A percentile compares a stretch with the other conserved stretches of the same genome.
phyloP scores from a whole-genome alignment of 2,797 vertebrate genomes.

The Knipowitschia caucasica region DNA sequence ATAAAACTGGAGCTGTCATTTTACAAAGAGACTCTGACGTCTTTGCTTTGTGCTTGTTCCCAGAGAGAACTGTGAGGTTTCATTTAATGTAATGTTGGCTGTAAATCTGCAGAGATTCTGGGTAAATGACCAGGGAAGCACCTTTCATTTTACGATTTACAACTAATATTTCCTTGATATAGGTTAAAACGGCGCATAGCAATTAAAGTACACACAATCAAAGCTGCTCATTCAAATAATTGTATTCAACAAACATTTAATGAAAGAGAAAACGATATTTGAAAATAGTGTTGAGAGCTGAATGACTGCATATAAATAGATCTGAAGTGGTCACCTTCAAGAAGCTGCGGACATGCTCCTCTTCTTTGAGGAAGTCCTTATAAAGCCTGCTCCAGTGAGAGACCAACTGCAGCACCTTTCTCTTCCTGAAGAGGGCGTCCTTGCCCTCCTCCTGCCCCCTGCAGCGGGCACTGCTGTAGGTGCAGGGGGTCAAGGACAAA shows the following conservation, averaged over 20 bases:
- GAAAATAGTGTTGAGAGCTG: no score
- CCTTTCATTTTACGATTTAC: neutral
- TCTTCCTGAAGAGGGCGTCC: conserved; percentile 89
- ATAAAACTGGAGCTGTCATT: conserved; percentile 49
- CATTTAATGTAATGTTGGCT: neutral
- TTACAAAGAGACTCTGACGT: conserved; percentile 42
- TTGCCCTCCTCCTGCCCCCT: conserved; percentile 88
- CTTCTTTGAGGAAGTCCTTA: conserved; percentile 92
- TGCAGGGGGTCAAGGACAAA: conserved; percentile 71
- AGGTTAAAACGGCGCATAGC: neutral
- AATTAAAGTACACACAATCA: neutral
- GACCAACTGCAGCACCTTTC: conserved; percentile 93
- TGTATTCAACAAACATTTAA: no score
- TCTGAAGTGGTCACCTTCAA: conserved; percentile 87
- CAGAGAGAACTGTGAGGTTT: conserved; percentile 6
- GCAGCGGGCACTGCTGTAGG: conserved; percentile 91
- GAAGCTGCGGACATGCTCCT: conserved; percentile 92
- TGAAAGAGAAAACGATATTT: no score
- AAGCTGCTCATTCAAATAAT: no score
- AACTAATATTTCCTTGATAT: neutral
- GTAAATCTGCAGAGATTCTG: neutral
- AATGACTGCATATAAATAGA: no score
- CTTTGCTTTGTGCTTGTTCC: conserved; percentile 15
- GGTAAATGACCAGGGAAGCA: neutral
- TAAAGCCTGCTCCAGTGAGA: conserved; percentile 95